A percentile compares a stretch with the other conserved stretches of the same genome.
Evolutionary conservation across 2,888 invertebrate genomes (phyloP).

Genomic region (Cylindroiulus punctatus): DNA sequence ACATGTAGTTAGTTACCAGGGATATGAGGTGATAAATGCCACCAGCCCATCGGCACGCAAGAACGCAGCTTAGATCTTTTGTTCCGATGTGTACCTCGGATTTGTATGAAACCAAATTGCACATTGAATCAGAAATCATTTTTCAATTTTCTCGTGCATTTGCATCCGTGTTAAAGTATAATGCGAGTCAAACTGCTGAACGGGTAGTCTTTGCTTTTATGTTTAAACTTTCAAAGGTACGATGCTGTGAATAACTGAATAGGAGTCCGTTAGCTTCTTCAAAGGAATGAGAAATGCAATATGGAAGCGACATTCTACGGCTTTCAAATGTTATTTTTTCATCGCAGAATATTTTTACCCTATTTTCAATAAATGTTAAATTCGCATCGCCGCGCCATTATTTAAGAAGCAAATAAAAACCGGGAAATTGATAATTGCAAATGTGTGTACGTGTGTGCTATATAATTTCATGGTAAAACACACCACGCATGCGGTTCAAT

Average conservation of each 20-base stretch:
- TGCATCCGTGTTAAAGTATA: neutral
- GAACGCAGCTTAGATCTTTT: neutral
- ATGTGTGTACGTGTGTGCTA: neutral
- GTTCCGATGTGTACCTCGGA: neutral
- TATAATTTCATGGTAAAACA: neutral
- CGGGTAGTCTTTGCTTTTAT: neutral
- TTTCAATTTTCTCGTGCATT: neutral
- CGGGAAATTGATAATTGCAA: neutral
- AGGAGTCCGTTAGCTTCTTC: neutral
- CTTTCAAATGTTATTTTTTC: neutral
- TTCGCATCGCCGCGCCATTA: neutral
- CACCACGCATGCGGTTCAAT: neutral
- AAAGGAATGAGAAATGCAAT: neutral
- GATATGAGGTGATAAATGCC: no score
- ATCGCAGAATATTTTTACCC: neutral
- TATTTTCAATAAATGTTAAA: neutral
- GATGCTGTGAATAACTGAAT: neutral
- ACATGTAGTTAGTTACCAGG: no score
- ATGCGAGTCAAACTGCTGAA: conserved; percentile 1
- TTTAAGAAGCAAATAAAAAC: neutral
- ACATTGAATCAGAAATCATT: conserved; percentile 26
- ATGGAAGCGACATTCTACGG: neutral
- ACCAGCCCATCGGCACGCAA: no score
- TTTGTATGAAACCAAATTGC: conserved; percentile 6
- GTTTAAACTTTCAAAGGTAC: neutral